These are phyloP conservation scores for Griposia aprilina DNA, from an alignment of 2,888 invertebrate species.

Conservation along the genomic window DNA sequence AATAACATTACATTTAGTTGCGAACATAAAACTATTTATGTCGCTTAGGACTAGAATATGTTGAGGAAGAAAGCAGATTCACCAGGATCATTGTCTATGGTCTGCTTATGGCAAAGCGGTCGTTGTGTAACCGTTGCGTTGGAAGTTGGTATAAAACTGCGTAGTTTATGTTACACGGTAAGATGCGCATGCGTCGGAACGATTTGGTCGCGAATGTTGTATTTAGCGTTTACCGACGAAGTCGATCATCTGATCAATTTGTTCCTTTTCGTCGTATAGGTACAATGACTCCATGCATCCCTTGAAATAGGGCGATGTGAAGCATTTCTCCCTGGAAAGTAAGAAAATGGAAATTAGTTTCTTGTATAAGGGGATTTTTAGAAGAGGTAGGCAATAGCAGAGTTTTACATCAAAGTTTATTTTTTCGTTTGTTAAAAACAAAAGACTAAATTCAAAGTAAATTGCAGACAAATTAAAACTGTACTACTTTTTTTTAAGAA, in stretches of 20 bases:
- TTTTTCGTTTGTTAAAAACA: not conserved
- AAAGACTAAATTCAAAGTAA: not conserved
- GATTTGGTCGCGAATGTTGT: constrained; percentile 76
- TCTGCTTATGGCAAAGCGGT: constrained; percentile 84
- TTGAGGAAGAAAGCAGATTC: constrained; percentile 90
- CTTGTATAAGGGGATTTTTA: not conserved
- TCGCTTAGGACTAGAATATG: constrained; percentile 90
- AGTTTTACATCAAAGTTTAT: not conserved
- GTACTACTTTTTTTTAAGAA: too few species aligned
- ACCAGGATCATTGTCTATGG: constrained; percentile 82
- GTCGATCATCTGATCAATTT: constrained; percentile 95
- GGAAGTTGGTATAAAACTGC: constrained; percentile 70
- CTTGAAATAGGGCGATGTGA: constrained; percentile 94
- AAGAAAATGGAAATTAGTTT: constrained; percentile 55
- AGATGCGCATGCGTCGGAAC: constrained; percentile 74
- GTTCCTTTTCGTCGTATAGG: constrained; percentile 94
- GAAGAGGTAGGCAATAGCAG: constrained; percentile 15
- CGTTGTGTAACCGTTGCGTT: constrained; percentile 76
- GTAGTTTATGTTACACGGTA: constrained; percentile 73
- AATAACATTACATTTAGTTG: constrained; percentile 88
- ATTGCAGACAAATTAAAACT: constrained; percentile 11
- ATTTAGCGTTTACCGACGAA: constrained; percentile 92
- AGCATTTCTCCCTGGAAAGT: constrained; percentile 93
- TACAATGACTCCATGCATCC: constrained; percentile 95
- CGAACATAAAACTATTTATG: constrained; percentile 86